A percentile compares a stretch with the other conserved stretches of the same genome.
Conservation (phyloP, 2,113 vertebrate species). For the Paratilapia polleni region DNA sequence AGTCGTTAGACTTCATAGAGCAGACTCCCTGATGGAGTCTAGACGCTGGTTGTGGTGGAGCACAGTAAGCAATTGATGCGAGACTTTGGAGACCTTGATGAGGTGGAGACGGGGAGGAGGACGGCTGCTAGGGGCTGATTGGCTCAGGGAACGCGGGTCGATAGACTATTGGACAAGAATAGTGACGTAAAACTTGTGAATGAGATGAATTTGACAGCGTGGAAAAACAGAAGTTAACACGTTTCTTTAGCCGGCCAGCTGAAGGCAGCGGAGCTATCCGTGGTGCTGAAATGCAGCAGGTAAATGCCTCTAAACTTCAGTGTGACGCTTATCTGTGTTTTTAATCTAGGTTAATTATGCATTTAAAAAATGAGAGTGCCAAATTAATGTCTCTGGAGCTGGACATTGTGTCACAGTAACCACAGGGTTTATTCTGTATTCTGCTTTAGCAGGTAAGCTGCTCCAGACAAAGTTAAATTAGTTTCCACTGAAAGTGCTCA, state of each 20-base stretch:
- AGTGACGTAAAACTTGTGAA: too few species aligned
- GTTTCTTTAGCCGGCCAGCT: neutral
- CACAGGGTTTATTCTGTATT: neutral
- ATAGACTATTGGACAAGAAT: too few species aligned
- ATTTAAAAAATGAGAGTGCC: fast-evolving
- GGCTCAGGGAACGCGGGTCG: too few species aligned
- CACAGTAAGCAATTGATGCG: too few species aligned
- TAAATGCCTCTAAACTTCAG: neutral
- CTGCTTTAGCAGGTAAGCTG: neutral
- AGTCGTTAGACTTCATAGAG: too few species aligned
- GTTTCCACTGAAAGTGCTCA: neutral
- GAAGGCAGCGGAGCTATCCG: neutral
- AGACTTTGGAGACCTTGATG: too few species aligned
- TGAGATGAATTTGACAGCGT: too few species aligned
- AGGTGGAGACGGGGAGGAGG: too few species aligned
- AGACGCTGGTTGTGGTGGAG: too few species aligned
- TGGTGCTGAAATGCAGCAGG: neutral
- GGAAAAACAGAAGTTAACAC: too few species aligned
- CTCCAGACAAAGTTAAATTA: neutral
- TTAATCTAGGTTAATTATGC: neutral
- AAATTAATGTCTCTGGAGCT: neutral
- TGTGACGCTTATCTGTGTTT: neutral
- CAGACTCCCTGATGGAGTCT: too few species aligned
- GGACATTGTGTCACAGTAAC: fast-evolving
- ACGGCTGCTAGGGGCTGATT: too few species aligned